phyloP scores from a whole-genome alignment of 2,797 vertebrate genomes.

The Neosilurus hyrtlii region DNA sequence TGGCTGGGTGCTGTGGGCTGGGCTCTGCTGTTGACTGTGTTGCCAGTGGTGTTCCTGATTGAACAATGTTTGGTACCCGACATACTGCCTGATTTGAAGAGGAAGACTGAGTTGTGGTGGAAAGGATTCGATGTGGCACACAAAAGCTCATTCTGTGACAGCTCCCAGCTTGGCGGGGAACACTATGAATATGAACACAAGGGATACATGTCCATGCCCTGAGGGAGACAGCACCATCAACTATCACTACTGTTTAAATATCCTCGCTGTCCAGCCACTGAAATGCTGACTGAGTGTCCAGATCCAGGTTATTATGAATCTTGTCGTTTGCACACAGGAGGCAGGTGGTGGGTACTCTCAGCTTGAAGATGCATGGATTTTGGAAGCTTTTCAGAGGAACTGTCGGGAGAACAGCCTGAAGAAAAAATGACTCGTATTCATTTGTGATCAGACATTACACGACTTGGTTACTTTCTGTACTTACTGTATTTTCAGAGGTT shows the following conservation, averaged over 20 bases:
- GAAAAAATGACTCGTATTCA: background rate
- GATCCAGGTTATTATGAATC: background rate
- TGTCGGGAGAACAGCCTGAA: conserved; percentile 5
- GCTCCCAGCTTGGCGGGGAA: conserved; percentile 21
- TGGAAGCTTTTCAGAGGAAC: conserved; percentile 10
- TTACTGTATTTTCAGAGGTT: background rate
- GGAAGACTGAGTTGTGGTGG: conserved; percentile 57
- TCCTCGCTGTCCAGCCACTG: background rate
- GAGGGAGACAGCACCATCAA: conserved; percentile 38
- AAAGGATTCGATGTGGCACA: conserved; percentile 38
- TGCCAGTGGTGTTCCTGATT: conserved; percentile 60
- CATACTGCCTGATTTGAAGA: conserved; percentile 67
- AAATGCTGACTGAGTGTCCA: background rate
- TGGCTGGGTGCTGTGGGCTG: conserved; percentile 74
- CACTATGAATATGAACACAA: conserved; percentile 31
- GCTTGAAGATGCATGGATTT: background rate
- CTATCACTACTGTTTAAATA: conserved; percentile 15
- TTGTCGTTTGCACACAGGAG: background rate
- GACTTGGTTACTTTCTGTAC: background rate
- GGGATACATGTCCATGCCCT: conserved; percentile 60
- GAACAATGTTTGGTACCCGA: conserved; percentile 69
- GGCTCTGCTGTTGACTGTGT: conserved; percentile 60
- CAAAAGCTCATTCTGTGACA: conserved; percentile 53
- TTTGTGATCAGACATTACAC: background rate
- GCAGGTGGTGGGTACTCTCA: background rate